Evolutionary conservation across 2,888 invertebrate species (phyloP), one percentile per base, ranked within the genome.

Genomic region (Oscheius myriophilus): DNA sequence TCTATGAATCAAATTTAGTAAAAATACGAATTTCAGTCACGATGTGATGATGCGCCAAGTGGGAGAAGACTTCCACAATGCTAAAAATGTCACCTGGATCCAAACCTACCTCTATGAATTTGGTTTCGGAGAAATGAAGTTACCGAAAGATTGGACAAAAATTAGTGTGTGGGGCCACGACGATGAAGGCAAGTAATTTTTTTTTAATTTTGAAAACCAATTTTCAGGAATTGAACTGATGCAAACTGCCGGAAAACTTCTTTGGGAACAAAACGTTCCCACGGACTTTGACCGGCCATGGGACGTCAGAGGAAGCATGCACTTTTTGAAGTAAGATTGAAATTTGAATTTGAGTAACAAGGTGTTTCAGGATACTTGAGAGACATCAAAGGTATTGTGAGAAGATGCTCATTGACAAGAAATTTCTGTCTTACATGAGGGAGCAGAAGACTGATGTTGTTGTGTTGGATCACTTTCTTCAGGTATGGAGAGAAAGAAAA

Each of bases 41-140:
- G 82, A 84, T 66, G 75, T 80, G 26, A 84, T 82, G 82, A 82
- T 82, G 83, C 71, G 76, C 21, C 78, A 83, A 76, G 78, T 81
- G 23, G 74, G 83, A 21, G 45, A 58, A 18, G 69, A 67, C 21
- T 81, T 82, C 63, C 54, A 67, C n/a, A 45, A 41, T 26, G 25
- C 23, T 3, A 70, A 73, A 51, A 80, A 79, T 54, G 72, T 83
- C 45, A 79, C 78, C 9, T 84, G 84, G 84, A 63, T 84, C 12
- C 84, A 84, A 69, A 76, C 81, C n/a, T 77, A 71, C 61, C 71
- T 80, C 25, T 84, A 82, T 65, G 81, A 83, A 18, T 83, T 83
- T 63, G 82, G 82, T 11, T 80, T 79, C 52, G 79, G 78, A 1
- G 71, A 75, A 54, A 73, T 81, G n/a, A 55, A 67, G 33, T 46